Evolutionary conservation across 92 coral and sea anemone species (phyloP).

Genomic region (Actinernus sp.): DNA sequence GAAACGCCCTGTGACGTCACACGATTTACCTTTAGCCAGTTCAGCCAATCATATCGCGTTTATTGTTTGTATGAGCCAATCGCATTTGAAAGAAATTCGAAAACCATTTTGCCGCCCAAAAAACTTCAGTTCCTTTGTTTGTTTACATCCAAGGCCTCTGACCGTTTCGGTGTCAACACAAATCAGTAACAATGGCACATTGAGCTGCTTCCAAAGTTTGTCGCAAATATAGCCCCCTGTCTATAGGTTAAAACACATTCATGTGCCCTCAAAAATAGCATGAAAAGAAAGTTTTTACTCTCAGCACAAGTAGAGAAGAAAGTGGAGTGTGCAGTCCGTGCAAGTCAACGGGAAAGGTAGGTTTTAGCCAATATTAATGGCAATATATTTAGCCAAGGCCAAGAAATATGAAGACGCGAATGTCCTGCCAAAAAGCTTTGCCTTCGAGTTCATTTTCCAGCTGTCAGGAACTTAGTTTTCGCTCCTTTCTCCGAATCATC

Average conservation of each 20-base stretch:
- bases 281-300: slow-evolving; percentile 33
- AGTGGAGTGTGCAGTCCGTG: slow-evolving; percentile 37
- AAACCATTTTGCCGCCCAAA: slow-evolving; percentile 84
- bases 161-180: slow-evolving; percentile 66
- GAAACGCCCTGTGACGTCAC: slow-evolving; percentile 54
- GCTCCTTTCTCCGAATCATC: no score
- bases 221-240: background rate
- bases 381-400: no score
- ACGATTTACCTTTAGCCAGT: background rate
- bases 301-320: slow-evolving; percentile 27
- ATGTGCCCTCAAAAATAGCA: slow-evolving; percentile 19
- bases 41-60: slow-evolving; percentile 49
- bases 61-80: slow-evolving; percentile 30
- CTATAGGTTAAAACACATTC: background rate
- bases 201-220: slow-evolving; percentile 8
- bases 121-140: slow-evolving; percentile 41
- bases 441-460: no score
- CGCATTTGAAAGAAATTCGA: slow-evolving; percentile 26
- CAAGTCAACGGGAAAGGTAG: slow-evolving; percentile 48
- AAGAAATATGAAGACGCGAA: no score
- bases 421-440: no score
- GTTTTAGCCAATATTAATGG: no score
- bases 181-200: slow-evolving; percentile 14
- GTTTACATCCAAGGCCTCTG: slow-evolving; percentile 80
- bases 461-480: no score